Evolutionary conservation across 2,888 invertebrate species (phyloP), one percentile per base, ranked within the genome.

Genomic region (Itoplectis maculator): DNA sequence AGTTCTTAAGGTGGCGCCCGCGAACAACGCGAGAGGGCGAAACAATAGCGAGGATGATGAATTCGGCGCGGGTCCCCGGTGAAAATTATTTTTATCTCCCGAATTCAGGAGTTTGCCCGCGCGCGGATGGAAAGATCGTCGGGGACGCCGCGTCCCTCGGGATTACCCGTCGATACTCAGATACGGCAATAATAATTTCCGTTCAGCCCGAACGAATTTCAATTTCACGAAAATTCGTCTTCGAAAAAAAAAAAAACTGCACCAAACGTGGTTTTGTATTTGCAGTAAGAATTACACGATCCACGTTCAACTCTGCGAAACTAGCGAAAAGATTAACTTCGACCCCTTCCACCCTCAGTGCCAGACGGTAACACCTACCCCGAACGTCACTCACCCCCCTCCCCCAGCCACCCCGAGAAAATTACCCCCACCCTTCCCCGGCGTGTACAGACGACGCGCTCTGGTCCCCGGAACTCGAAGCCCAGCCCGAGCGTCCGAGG

Each of bases 51-150:
- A 49, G 40, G 47, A 69, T 66, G 81, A 80, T 83, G 79, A 82
- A 86, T 85, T 81, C 78, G 61, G 65, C 80, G n/a, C 66, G 56
- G 61, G 29, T n/a, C 29, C 47, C 68, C 69, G 45, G 56, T 72
- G 29, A 2, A 79, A 87, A 87, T 88, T 88, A 88, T 88, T 88
- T 88, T 88, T 88, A 88, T 88, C 88, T 86, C 81, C 59, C 49
- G 70, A 72, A 85, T 87, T 84, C 87, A 87, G 87, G 82, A 82
- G 68, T 76, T 77, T 61, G n/a, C 49, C 42, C 54, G 20, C 59
- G 49, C 15, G 40, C 15, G 40, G 29, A 68, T 47, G 23, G 47
- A 68, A 49, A 51, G 74, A 79, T 61, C 18, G 18, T 49, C 40
- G 15, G 11, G 2, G 51, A 13, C 7, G 3, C 42, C 15, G 13